These are phyloP conservation scores for Saturnia japonica DNA, from an alignment of 2,888 invertebrate species.

Conservation along the genomic window DNA sequence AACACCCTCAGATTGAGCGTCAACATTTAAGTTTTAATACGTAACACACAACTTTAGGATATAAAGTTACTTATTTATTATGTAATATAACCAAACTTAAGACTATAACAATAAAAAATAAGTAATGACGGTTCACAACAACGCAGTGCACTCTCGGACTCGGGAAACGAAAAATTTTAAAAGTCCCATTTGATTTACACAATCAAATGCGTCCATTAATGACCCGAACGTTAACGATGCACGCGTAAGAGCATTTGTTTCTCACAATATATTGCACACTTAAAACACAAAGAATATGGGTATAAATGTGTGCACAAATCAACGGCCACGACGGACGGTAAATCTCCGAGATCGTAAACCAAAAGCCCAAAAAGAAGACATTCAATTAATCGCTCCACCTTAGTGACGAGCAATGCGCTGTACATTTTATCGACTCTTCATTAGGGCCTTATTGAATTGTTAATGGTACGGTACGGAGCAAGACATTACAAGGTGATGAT, in stretches of 20 bases:
- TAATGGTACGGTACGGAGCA: conserved; percentile 62
- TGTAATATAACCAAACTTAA: not conserved
- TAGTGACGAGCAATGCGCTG: conserved; percentile 73
- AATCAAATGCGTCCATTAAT: conserved; percentile 29
- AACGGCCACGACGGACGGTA: conserved; percentile 61
- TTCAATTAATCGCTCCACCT: conserved; percentile 69
- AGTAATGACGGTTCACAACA: not conserved
- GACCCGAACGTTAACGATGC: conserved; percentile 47
- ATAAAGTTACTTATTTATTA: conserved; percentile 3
- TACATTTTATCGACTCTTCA: conserved; percentile 79
- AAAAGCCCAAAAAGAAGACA: conserved; percentile 64
- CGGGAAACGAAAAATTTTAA: conserved; percentile 20
- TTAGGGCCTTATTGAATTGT: conserved; percentile 76
- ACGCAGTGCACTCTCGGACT: not conserved
- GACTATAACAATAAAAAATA: not conserved
- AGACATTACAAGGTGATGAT: conserved; percentile 72
- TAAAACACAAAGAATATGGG: conserved; percentile 67
- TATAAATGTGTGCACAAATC: conserved; percentile 71
- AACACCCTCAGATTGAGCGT: not conserved
- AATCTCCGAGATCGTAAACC: conserved; percentile 69
- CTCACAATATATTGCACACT: conserved; percentile 70
- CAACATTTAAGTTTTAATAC: not conserved
- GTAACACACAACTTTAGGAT: not conserved
- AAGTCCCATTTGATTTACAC: conserved; percentile 25
- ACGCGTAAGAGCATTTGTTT: conserved; percentile 69